Evolutionary conservation across 1,140 invertebrate species (phyloP).

Genomic region (Fopius arisanus): DNA sequence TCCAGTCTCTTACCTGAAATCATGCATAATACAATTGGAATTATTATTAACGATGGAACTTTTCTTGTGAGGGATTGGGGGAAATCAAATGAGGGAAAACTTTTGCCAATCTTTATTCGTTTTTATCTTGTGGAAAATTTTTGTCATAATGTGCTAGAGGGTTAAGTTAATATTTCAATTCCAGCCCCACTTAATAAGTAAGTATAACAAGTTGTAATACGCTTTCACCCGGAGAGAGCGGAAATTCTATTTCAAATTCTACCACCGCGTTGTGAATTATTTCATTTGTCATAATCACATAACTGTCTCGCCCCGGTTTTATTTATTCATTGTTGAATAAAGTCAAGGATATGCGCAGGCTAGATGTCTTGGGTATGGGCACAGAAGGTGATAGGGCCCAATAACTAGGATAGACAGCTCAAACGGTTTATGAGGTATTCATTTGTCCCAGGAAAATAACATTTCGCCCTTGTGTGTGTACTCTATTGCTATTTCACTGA

Average conservation of each 20-base stretch:
- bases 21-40: background rate
- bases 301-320: background rate
- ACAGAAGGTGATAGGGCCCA: no score
- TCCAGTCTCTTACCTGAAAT: slow-evolving; percentile 24
- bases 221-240: background rate
- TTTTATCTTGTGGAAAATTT: background rate
- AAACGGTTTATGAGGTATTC: background rate
- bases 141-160: background rate
- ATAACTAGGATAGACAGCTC: background rate
- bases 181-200: background rate
- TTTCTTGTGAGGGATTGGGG: no score
- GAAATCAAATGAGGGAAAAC: no score
- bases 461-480: background rate
- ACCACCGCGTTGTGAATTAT: background rate
- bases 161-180: background rate
- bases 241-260: slow-evolving; percentile 17
- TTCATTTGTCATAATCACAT: background rate
- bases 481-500: background rate
- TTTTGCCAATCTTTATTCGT: background rate
- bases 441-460: background rate
- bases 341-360: background rate
- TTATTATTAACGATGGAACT: background rate
- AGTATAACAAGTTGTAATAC: background rate
- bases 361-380: background rate
- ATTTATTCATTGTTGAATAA: background rate